These are phyloP conservation scores for Geopemphigus sp. DNA, from an alignment of 1,140 invertebrate genomes.

Conservation along the genomic window DNA sequence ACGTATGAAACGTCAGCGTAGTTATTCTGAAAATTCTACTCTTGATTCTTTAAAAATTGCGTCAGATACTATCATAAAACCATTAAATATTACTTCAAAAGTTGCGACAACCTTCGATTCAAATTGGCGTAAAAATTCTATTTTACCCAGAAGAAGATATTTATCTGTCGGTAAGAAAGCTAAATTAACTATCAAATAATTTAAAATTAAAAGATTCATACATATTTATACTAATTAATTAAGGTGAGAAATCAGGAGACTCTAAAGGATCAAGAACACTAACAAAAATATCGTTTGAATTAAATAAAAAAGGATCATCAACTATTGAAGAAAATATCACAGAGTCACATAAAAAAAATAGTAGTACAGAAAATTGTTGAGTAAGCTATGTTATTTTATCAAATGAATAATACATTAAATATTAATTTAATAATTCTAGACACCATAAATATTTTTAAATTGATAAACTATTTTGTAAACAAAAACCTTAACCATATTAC, in stretches of 20 bases:
- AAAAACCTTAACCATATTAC: too few relatives aligned
- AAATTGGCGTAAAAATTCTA: constrained; percentile 41
- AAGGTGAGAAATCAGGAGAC: constrained; percentile 36
- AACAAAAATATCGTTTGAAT: constrained; percentile 30
- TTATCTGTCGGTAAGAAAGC: constrained; percentile 35
- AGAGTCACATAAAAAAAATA: constrained; percentile 26
- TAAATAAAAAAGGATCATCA: constrained; percentile 38
- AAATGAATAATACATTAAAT: too few relatives aligned
- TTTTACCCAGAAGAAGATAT: constrained; percentile 39
- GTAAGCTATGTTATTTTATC: neutral
- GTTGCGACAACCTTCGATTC: neutral
- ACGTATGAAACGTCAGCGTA: constrained; percentile 40
- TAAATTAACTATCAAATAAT: neutral
- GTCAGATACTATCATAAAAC: neutral
- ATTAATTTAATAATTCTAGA: too few relatives aligned
- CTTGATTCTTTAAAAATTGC: constrained; percentile 18
- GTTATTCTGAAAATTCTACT: constrained; percentile 46
- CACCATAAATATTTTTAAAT: too few relatives aligned
- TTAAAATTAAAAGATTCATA: neutral
- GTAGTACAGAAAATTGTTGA: neutral
- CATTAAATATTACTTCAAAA: constrained; percentile 5
- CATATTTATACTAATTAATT: neutral
- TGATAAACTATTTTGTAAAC: too few relatives aligned
- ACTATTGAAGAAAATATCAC: constrained; percentile 27
- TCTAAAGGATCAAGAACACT: constrained; percentile 20